Base-by-base conservation (phyloP, 2,797 vertebrate species). In the Macrochelys suwanniensis region DNA sequence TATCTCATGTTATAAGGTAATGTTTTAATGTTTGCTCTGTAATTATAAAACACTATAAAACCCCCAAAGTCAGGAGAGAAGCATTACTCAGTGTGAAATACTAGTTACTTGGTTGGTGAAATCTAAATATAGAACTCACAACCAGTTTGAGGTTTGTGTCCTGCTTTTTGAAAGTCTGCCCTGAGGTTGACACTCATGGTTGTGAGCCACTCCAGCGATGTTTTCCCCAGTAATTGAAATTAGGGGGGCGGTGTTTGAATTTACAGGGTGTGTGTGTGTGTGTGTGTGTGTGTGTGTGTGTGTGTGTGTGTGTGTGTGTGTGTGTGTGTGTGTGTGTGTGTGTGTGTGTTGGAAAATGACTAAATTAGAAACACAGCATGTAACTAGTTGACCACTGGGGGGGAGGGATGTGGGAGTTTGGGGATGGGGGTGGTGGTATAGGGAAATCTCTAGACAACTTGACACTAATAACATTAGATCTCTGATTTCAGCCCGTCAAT, bases 401-500 rank as follows among this genome's bases (percentile, higher is more conserved):
- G 19, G n/a, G 68, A 71, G 10, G 68, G 11, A 71, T 42, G 37
- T 17, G 37, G 68, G 68, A 42, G 68, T 71, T 23, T 37, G 19
- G 9, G 31, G 56, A 10, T 54, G 53, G 59, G 6, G 31, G 59
- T 15, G 31, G 28, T 3, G 59, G 13, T 33, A 7, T 61, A 61
- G 59, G 28, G 31, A 71, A 42, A 71, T 42, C 68, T 71, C 68
- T 42, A 10, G 68, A 71, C 68, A 71, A 37, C 68, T 42, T 71
- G 68, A 42, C 37, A 37, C n/a, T 68, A 93, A 94, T 92, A 91
- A 95, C 4, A 5, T 87, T 74, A 93, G 84, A 71, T 88, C 90
- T 95, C 94, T 71, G 86, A 92, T 77, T 96, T 96, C 94, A 95
- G 82, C 57, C 90, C 84, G 87, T 87, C 93, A 87, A 87, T 61